These are phyloP conservation scores for Enteromius fasciolatus DNA, from an alignment of 2,797 vertebrate species.

Conservation along the genomic window DNA sequence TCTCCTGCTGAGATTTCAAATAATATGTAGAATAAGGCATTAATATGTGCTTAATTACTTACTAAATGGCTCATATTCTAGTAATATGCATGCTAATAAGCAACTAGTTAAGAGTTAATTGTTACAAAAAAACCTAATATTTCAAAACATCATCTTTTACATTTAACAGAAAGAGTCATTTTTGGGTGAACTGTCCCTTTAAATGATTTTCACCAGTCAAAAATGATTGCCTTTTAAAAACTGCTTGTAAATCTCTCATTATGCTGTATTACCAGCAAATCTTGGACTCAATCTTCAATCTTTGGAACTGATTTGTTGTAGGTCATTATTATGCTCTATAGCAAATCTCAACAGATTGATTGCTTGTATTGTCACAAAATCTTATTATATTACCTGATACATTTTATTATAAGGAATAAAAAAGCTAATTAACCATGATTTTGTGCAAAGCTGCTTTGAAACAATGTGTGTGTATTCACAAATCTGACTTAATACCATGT, in stretches of 20 bases:
- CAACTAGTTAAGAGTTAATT: too few relatives aligned
- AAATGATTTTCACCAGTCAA: background rate
- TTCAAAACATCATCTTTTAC: too few relatives aligned
- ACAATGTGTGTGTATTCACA: background rate
- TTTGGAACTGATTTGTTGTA: background rate
- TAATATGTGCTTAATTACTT: too few relatives aligned
- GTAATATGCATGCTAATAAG: too few relatives aligned
- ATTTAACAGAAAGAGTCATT: background rate
- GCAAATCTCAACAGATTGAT: background rate
- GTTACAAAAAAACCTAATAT: too few relatives aligned
- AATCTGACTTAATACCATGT: background rate
- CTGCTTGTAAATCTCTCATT: background rate
- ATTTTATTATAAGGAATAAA: background rate
- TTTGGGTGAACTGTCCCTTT: background rate
- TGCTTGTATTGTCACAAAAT: background rate
- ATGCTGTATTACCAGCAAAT: background rate
- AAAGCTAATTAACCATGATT: background rate
- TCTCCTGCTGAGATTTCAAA: background rate
- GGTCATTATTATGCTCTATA: too few relatives aligned
- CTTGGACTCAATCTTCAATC: background rate
- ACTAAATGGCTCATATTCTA: too few relatives aligned
- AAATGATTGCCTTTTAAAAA: background rate
- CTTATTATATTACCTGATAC: background rate
- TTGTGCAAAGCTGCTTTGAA: background rate
- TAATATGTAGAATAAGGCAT: too few relatives aligned